These are phyloP conservation scores for Burhinus oedicnemus DNA, from an alignment of 2,113 vertebrate species.

Conservation along the genomic window DNA sequence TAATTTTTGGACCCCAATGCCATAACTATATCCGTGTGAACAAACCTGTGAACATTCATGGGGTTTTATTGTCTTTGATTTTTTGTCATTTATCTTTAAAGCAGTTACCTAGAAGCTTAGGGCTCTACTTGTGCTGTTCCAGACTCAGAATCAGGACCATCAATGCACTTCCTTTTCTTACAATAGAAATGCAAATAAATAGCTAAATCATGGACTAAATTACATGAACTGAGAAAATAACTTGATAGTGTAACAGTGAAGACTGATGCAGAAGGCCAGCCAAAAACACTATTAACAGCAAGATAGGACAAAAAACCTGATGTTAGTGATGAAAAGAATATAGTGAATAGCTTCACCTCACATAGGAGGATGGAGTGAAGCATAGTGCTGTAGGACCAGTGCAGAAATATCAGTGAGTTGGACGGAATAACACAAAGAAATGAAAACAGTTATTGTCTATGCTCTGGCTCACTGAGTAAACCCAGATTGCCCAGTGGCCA, in stretches of 20 bases:
- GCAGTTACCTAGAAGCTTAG: neutral
- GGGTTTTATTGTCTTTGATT: neutral
- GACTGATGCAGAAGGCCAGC: neutral
- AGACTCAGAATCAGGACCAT: neutral
- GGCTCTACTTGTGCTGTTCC: neutral
- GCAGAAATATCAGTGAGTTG: neutral
- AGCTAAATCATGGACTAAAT: neutral
- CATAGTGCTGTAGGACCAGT: neutral
- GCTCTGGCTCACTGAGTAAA: neutral
- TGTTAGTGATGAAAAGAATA: neutral
- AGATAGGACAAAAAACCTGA: neutral
- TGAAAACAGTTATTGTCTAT: neutral
- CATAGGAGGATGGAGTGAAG: neutral
- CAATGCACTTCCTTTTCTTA: neutral
- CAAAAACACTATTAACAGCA: neutral
- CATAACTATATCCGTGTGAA: neutral
- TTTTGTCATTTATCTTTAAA: neutral
- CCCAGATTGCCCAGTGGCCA: rapidly evolving
- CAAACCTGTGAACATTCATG: neutral
- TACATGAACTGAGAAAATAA: neutral
- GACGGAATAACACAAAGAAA: neutral
- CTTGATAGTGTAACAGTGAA: neutral
- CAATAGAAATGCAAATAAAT: neutral
- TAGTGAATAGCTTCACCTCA: neutral
- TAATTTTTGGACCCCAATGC: neutral